Percentiles rank a stretch among this genome's conserved stretches.
Conservation (phyloP, 2,888 invertebrate genomes). For the Agrypnus murinus region DNA sequence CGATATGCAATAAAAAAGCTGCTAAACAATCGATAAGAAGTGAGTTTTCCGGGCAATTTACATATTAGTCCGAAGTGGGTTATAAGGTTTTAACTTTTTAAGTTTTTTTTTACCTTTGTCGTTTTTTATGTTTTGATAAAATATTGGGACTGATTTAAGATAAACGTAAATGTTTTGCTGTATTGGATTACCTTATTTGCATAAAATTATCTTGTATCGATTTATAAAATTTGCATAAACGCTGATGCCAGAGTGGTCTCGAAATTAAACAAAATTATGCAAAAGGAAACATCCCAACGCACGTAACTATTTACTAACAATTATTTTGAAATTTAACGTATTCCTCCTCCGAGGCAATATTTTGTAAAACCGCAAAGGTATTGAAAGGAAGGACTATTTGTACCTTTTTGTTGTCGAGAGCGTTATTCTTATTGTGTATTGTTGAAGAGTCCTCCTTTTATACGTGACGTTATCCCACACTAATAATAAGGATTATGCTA, state of each 20-base stretch:
- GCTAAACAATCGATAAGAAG: constrained; percentile 11
- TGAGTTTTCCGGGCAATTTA: constrained; percentile 31
- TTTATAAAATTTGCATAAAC: constrained; percentile 49
- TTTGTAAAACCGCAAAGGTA: not conserved
- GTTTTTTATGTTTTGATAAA: constrained; percentile 23
- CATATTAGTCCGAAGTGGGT: constrained; percentile 21
- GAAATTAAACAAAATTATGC: constrained; percentile 4
- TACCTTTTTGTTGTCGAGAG: not conserved
- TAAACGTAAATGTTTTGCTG: constrained; percentile 27
- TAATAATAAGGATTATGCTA: constrained; percentile 19
- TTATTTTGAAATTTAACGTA: not conserved
- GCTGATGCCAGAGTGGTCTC: constrained; percentile 18
- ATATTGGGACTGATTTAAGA: constrained; percentile 26
- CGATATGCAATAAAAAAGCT: not conserved
- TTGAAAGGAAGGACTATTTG: not conserved
- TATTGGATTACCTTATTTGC: constrained; percentile 40
- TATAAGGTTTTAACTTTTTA: constrained; percentile 23
- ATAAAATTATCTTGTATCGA: constrained; percentile 47
- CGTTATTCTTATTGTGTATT: constrained; percentile 10
- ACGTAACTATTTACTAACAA: not conserved
- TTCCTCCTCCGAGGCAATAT: not conserved
- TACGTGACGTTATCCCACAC: not conserved
- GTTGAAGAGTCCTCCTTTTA: not conserved
- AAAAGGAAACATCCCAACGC: not conserved
- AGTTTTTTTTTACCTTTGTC: constrained; percentile 10